phyloP scores from a whole-genome alignment of 2,113 vertebrate species.

The Megaceryle maxima region DNA sequence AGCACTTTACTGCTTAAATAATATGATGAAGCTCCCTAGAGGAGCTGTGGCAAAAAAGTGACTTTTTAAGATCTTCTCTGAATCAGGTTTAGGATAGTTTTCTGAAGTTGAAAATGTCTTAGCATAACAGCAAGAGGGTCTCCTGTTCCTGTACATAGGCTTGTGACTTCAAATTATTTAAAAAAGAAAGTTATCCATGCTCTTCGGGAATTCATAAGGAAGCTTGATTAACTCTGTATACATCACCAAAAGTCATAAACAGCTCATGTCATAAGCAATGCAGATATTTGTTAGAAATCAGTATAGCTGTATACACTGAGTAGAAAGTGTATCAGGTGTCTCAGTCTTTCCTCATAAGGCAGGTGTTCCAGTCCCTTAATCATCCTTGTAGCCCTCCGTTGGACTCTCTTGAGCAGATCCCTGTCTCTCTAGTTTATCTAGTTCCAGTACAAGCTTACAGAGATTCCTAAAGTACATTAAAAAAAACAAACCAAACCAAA shows the following conservation, averaged over 20 bases:
- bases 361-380: too few relatives aligned
- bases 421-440: background rate
- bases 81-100: background rate
- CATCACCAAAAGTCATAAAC: background rate
- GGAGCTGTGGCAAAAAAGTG: background rate
- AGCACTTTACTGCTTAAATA: background rate
- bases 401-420: too few relatives aligned
- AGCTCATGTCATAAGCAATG: background rate
- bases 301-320: background rate
- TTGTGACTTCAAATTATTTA: background rate
- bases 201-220: background rate
- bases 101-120: background rate
- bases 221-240: background rate
- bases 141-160: background rate
- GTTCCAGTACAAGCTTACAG: background rate
- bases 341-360: too few relatives aligned
- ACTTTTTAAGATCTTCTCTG: background rate
- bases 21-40: background rate
- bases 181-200: background rate
- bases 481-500: background rate
- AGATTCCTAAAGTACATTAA: background rate
- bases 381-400: too few relatives aligned
- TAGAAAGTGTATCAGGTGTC: background rate
- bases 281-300: background rate
- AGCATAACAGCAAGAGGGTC: background rate